Evolutionary conservation across 2,113 vertebrate species (phyloP).

Genomic region (Chaetura pelagica): DNA sequence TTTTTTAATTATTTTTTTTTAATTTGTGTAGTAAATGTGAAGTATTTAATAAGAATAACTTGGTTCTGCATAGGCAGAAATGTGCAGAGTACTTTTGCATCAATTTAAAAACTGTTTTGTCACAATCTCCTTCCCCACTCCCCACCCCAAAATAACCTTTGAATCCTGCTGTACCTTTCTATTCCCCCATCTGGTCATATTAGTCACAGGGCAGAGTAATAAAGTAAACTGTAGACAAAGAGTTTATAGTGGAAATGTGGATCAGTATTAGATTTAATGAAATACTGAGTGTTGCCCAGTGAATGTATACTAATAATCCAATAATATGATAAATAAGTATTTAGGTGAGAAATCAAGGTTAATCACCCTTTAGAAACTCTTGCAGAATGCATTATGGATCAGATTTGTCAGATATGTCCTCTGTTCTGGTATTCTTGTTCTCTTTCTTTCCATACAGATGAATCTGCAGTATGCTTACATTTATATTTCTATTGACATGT

Average conservation of each 20-base stretch:
- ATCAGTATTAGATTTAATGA: neutral
- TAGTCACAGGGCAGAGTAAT: neutral
- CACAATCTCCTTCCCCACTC: accelerated
- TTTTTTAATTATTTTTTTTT: neutral
- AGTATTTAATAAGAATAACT: neutral
- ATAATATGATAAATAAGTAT: neutral
- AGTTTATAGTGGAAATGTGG: neutral
- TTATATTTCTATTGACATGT: neutral
- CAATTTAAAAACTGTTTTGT: neutral
- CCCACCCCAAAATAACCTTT: neutral
- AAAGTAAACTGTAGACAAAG: neutral
- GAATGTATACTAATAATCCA: neutral
- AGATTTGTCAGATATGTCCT: neutral
- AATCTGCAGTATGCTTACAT: neutral
- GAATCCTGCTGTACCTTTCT: neutral
- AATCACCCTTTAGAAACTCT: neutral
- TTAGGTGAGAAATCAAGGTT: neutral
- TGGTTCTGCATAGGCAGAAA: neutral
- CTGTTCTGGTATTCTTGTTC: neutral
- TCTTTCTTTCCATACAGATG: neutral
- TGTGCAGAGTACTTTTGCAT: neutral
- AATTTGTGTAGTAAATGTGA: neutral
- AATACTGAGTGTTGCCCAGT: neutral
- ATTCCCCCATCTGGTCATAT: neutral
- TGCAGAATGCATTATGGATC: neutral